A percentile compares a stretch with the other conserved stretches of the same genome.
Conservation (phyloP, 2,888 invertebrate species). For the Lasioglossum lativentre region DNA sequence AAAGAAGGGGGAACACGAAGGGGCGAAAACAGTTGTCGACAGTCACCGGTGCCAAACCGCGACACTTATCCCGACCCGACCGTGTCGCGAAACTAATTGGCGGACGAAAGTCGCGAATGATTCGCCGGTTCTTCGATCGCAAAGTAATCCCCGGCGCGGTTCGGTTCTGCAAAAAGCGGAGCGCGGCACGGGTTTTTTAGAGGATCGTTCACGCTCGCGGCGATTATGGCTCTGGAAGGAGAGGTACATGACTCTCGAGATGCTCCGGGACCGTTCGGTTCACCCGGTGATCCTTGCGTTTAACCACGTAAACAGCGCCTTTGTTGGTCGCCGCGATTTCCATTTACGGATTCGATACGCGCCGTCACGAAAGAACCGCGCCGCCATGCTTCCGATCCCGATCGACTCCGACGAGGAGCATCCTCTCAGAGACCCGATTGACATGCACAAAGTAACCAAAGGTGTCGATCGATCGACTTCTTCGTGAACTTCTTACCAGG, state of each 20-base stretch:
- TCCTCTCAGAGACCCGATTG: constrained; percentile 38
- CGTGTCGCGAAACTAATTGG: constrained; percentile 1
- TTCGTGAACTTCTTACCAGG: constrained; percentile 43
- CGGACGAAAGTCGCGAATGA: neutral
- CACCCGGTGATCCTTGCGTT: constrained; percentile 73
- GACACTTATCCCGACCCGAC: neutral
- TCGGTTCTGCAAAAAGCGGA: neutral
- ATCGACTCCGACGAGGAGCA: constrained; percentile 53
- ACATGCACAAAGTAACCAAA: constrained; percentile 56
- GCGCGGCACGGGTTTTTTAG: constrained; percentile 13
- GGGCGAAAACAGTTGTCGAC: neutral
- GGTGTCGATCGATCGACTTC: constrained; percentile 50
- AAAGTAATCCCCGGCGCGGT: neutral
- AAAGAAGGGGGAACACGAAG: neutral
- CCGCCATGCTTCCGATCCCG: constrained; percentile 61
- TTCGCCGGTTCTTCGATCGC: neutral
- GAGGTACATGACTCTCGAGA: constrained; percentile 47
- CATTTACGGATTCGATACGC: constrained; percentile 82
- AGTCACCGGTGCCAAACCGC: neutral
- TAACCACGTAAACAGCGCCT: constrained; percentile 82
- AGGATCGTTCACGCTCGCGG: constrained; percentile 38
- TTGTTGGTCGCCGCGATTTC: constrained; percentile 81
- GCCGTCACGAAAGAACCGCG: constrained; percentile 71
- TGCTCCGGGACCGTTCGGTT: neutral
- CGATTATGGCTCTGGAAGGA: constrained; percentile 27